Percentiles rank a stretch among this genome's conserved stretches.
Evolutionary conservation across 2,113 vertebrate species (phyloP).

Genomic region (Tapirus terrestris): DNA sequence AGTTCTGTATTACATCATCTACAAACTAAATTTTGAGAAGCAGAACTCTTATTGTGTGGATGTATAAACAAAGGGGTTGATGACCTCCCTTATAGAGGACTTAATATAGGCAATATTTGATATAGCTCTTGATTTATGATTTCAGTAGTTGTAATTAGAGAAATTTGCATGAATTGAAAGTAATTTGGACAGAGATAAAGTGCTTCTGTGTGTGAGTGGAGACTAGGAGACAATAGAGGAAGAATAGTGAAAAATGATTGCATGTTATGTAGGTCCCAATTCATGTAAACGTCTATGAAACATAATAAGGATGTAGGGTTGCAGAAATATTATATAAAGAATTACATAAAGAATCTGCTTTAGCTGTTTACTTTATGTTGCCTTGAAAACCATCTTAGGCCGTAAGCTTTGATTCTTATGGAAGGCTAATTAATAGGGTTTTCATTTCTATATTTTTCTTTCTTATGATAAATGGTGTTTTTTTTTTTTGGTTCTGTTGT

Average conservation of each 20-base stretch:
- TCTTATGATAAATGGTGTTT: background rate
- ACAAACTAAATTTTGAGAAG: background rate
- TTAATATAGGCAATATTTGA: background rate
- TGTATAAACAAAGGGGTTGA: background rate
- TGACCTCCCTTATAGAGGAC: background rate
- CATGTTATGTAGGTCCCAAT: fast-evolving
- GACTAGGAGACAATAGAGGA: background rate
- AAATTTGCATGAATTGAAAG: background rate
- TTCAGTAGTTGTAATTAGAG: background rate
- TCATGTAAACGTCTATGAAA: background rate
- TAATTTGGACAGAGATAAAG: background rate
- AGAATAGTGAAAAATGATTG: background rate
- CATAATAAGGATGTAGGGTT: background rate
- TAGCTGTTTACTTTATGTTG: background rate
- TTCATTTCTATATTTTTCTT: background rate
- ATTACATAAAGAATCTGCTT: background rate
- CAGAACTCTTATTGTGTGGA: background rate
- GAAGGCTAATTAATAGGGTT: background rate
- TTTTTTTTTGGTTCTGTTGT: background rate
- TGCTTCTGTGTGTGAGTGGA: background rate
- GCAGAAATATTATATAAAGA: background rate
- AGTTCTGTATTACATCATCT: background rate
- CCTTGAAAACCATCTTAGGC: background rate
- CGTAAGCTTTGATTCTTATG: background rate
- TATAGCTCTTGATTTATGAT: background rate